A percentile compares a stretch with the other conserved stretches of the same genome.
phyloP scores from a whole-genome alignment of 1,140 invertebrate genomes.

The Panulirus ornatus region DNA sequence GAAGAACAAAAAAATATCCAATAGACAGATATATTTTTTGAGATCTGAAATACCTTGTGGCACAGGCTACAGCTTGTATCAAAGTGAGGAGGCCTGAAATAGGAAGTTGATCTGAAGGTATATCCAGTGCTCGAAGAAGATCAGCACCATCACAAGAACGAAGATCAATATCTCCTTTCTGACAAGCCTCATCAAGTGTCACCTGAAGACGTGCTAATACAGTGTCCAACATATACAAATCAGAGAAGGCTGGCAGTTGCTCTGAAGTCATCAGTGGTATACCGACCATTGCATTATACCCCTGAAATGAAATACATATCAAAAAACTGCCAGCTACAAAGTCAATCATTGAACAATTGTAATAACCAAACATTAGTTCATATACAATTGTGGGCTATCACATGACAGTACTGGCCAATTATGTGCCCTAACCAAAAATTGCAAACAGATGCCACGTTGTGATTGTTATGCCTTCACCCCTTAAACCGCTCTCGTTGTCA shows the following conservation, averaged over 20 bases:
- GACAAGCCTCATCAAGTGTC: conserved; percentile 80
- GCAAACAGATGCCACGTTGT: too few species aligned
- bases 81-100: conserved; percentile 70
- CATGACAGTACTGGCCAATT: too few species aligned
- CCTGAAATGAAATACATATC: too few species aligned
- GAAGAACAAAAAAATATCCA: background rate
- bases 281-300: conserved; percentile 42
- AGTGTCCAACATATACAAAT: conserved; percentile 84
- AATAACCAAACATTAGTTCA: too few species aligned
- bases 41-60: conserved; percentile 49
- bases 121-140: conserved; percentile 66
- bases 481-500: too few species aligned
- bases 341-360: too few species aligned
- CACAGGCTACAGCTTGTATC: conserved; percentile 64
- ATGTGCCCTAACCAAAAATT: too few species aligned
- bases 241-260: conserved; percentile 83
- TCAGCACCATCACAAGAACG: conserved; percentile 69
- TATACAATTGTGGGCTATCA: too few species aligned
- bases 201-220: conserved; percentile 86
- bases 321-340: too few species aligned
- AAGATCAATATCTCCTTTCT: conserved; percentile 72
- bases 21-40: background rate
- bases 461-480: too few species aligned
- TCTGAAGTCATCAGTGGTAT: conserved; percentile 36
- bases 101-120: conserved; percentile 69